phyloP scores from a whole-genome alignment of 92 coral and sea anemone species.

The Parazoanthus darwini region DNA sequence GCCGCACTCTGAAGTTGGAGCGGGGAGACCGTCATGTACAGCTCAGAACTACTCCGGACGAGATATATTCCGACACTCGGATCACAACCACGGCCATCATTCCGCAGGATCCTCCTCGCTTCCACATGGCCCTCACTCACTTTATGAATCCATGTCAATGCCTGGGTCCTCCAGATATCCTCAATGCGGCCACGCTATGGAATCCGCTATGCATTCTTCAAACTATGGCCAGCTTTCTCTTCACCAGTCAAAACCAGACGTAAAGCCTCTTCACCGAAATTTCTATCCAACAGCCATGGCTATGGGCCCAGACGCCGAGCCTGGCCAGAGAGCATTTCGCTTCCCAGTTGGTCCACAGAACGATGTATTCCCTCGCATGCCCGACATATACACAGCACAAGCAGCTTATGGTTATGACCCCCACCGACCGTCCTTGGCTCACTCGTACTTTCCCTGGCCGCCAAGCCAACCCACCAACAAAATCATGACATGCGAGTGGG shows the following conservation, averaged over 20 bases:
- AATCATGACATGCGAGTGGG: constrained; percentile 98
- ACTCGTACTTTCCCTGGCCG: constrained; percentile 60
- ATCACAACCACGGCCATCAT: constrained; percentile 51
- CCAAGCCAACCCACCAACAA: constrained; percentile 76
- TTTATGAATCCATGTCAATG: constrained; percentile 73
- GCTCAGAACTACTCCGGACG: constrained; percentile 60
- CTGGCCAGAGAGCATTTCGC: constrained; percentile 64
- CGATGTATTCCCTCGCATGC: constrained; percentile 58
- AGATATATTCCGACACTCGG: constrained; percentile 58
- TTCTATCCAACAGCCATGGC: constrained; percentile 68
- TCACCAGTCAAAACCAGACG: constrained; percentile 84
- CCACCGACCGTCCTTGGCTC: constrained; percentile 64
- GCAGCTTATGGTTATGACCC: constrained; percentile 81
- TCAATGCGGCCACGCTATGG: constrained; percentile 65
- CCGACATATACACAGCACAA: constrained; percentile 71
- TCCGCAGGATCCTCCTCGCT: constrained; percentile 57
- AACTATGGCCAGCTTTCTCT: constrained; percentile 73
- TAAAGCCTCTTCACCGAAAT: constrained; percentile 63
- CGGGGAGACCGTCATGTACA: constrained; percentile 63
- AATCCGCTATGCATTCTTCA: constrained; percentile 48
- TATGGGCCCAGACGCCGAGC: constrained; percentile 72
- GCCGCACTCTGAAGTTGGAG: constrained; percentile 72
- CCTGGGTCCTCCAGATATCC: constrained; percentile 64
- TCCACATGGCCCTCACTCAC: constrained; percentile 66
- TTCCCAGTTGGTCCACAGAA: constrained; percentile 64